A percentile compares a stretch with the other conserved stretches of the same genome.
These are phyloP conservation scores for Microplitis mediator DNA, from an alignment of 1,140 invertebrate genomes.

Conservation along the genomic window DNA sequence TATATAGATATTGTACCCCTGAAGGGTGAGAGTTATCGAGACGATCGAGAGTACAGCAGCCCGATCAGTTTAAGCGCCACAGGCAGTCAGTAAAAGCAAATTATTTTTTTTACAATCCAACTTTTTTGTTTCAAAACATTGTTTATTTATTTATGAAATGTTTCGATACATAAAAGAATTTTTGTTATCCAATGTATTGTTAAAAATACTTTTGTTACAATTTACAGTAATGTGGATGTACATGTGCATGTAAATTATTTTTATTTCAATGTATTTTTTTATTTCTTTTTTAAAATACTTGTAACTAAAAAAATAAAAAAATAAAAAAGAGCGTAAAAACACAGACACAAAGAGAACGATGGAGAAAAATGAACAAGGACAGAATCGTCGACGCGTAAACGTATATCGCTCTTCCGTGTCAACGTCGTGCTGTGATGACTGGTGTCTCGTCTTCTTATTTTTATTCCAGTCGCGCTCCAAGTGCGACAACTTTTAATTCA, in stretches of 20 bases:
- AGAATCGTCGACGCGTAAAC: not conserved
- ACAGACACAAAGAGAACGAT: not conserved
- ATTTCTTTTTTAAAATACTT: no score
- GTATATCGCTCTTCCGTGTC: not conserved
- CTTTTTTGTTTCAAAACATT: not conserved
- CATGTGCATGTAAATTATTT: no score
- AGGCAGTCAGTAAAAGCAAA: not conserved
- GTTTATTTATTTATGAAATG: not conserved
- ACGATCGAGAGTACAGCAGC: not conserved
- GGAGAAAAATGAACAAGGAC: not conserved
- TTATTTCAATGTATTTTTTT: no score
- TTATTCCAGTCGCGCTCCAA: not conserved
- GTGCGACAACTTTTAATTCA: not conserved
- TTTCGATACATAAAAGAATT: no score
- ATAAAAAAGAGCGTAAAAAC: not conserved
- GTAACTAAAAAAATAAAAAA: no score
- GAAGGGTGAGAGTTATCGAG: slow-evolving; percentile 9
- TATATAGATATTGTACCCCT: not conserved
- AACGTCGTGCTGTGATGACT: not conserved
- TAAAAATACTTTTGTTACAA: no score
- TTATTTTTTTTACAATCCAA: not conserved
- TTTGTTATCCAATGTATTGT: no score
- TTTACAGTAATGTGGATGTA: no score
- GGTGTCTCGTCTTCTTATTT: slow-evolving; percentile 1
- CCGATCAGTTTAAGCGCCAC: not conserved